These are phyloP conservation scores for Hyperoplus lanceolatus DNA, from an alignment of 2,797 vertebrate genomes.

Conservation along the genomic window DNA sequence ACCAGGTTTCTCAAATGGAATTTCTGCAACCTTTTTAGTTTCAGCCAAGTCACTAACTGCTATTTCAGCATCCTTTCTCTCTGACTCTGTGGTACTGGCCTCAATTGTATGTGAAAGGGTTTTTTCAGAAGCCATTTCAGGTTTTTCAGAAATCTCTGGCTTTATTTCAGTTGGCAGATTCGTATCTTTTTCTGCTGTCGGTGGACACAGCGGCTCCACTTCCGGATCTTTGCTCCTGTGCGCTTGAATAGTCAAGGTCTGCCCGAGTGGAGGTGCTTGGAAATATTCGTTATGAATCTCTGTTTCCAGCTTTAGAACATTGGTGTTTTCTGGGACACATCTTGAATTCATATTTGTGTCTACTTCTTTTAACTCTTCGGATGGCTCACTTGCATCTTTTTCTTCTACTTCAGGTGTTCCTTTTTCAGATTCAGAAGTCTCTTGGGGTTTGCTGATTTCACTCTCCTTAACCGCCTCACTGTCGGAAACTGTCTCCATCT, in stretches of 20 bases:
- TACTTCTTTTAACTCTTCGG: slow-evolving; percentile 39
- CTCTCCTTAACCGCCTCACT: slow-evolving; percentile 26
- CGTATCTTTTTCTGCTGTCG: slow-evolving; percentile 24
- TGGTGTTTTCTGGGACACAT: slow-evolving; percentile 71
- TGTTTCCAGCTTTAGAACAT: slow-evolving; percentile 78
- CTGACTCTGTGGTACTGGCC: slow-evolving; percentile 30
- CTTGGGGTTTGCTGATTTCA: slow-evolving; percentile 12
- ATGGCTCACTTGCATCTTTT: slow-evolving; percentile 33
- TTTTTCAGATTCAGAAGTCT: slow-evolving; percentile 28
- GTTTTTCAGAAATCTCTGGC: slow-evolving; percentile 37
- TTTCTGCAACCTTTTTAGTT: slow-evolving; percentile 65
- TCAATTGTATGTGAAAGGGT: slow-evolving; percentile 35
- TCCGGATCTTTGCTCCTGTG: slow-evolving; percentile 56
- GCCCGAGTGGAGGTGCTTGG: slow-evolving; percentile 80
- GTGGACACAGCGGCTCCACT: slow-evolving; percentile 29
- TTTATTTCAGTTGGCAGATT: slow-evolving; percentile 24
- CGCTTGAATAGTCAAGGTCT: slow-evolving; percentile 70
- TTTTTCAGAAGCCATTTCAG: slow-evolving; percentile 38
- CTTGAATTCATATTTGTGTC: slow-evolving; percentile 64
- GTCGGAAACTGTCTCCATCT: slow-evolving; percentile 50
- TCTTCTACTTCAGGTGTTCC: slow-evolving; percentile 36
- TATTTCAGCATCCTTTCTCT: slow-evolving; percentile 50
- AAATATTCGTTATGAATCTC: slow-evolving; percentile 82
- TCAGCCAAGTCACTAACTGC: slow-evolving; percentile 57
- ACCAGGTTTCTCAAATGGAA: slow-evolving; percentile 69